Percentiles rank a stretch among this genome's conserved stretches.
Conservation (phyloP, 2,113 vertebrate species). For the Murina feae region DNA sequence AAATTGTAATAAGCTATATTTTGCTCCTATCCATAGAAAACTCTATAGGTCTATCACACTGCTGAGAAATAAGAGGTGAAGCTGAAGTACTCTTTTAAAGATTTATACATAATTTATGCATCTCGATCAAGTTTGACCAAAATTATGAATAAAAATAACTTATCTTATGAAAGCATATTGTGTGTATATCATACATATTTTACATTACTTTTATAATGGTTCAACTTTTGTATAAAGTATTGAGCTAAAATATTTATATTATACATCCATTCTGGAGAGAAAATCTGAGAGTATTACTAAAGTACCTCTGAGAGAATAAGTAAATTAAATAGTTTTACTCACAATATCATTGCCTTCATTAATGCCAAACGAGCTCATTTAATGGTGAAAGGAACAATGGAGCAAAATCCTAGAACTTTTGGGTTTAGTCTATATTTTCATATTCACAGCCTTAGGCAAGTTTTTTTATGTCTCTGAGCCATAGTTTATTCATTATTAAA, state of each 20-base stretch:
- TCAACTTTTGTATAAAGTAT: background rate
- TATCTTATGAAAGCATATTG: background rate
- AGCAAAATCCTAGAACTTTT: background rate
- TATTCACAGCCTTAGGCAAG: background rate
- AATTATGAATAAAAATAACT: background rate
- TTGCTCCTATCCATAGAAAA: background rate
- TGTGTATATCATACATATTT: background rate
- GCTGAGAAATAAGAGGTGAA: background rate
- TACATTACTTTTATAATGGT: background rate
- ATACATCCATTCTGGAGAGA: background rate
- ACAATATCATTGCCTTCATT: background rate
- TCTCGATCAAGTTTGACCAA: background rate
- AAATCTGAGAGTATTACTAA: background rate
- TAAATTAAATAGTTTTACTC: background rate
- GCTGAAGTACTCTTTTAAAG: background rate
- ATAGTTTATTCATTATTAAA: background rate
- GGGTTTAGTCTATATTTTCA: background rate
- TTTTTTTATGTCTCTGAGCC: background rate
- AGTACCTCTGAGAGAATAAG: background rate
- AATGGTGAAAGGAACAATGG: background rate
- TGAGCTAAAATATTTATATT: background rate
- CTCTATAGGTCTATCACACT: background rate
- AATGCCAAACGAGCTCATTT: background rate
- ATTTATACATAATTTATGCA: background rate
- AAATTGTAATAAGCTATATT: background rate